A percentile compares a stretch with the other conserved stretches of the same genome.
phyloP scores from a whole-genome alignment of 2,797 vertebrate species.

The Eospalax fontanierii region DNA sequence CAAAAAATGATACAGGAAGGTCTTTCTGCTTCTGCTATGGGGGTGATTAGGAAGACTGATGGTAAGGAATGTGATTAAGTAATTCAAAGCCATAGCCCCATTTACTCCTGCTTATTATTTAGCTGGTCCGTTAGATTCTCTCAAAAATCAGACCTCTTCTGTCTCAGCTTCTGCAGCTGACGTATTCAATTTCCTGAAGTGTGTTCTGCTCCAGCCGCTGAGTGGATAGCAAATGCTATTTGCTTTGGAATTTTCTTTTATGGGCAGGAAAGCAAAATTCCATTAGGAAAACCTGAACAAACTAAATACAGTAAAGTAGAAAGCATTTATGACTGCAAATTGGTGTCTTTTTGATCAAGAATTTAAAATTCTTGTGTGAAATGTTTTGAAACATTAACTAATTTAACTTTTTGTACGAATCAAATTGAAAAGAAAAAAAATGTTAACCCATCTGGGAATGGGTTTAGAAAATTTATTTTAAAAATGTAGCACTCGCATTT shows the following conservation, averaged over 20 bases:
- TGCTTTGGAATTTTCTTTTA: not conserved
- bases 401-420: not conserved
- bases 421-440: not conserved
- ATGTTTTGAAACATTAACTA: not conserved
- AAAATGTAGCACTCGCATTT: not conserved
- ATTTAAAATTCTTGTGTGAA: not conserved
- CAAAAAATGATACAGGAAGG: not conserved
- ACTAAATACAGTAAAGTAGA: not conserved
- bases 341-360: not conserved
- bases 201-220: not conserved
- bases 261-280: not conserved
- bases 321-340: not conserved
- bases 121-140: not conserved
- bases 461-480: not conserved
- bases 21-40: not conserved
- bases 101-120: not conserved
- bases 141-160: not conserved
- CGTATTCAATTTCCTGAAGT: not conserved
- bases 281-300: not conserved
- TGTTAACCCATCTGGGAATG: not conserved
- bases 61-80: not conserved
- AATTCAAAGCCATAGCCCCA: not conserved
- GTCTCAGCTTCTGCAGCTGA: not conserved
- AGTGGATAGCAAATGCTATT: not conserved
- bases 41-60: not conserved